Evolutionary conservation across 35 echinoderm and acorn worm species (phyloP), one percentile per base, ranked within the genome.

Genomic region (Nesometra sesokonis): DNA sequence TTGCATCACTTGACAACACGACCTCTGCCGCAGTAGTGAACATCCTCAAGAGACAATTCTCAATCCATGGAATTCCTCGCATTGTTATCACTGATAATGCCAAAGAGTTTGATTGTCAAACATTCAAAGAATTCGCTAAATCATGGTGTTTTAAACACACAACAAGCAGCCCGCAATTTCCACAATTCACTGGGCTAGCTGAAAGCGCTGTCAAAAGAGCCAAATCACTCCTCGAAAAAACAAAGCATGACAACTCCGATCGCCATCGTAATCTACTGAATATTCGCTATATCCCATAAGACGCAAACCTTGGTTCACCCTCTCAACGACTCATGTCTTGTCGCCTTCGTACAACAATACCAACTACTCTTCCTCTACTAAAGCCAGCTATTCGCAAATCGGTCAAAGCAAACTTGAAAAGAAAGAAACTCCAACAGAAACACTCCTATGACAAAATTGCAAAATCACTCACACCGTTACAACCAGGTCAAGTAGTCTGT

Each of bases 161-260:
- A 19, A 91, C 84, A 17, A 81, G 32, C 29, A 91, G 77, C 32
- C 89, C 84, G 3, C 81, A 84, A 76, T 82, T 86, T 46, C 76
- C 88, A 7, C 32, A 90, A 46, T 84, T 82, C 23, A 91, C 86
- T 82, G 84, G 85, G 27, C 37, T 88, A 9, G 82, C 77, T 80
- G 90, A 92, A 35, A 33, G 85, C 32, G 40, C 52, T 23, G 43
- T 91, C 5, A 85, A 91, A 84, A 87, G 77, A 43, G 39, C 39
- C 39, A 43, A 43, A 43, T 43, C 39, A 43, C 4, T 78, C 27
- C 77, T 78, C 4, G 77, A 78, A 32, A 78, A 78, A 23, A 78
- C 77, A 27, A 78, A 78, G 9, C 77, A 23, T 9, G 77, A 78
- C 5, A 32, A 32, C 27, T 78, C 77, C 4, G 77, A 78, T 32